phyloP scores from a whole-genome alignment of 2,113 vertebrate species.

The Xyrauchen texanus region DNA sequence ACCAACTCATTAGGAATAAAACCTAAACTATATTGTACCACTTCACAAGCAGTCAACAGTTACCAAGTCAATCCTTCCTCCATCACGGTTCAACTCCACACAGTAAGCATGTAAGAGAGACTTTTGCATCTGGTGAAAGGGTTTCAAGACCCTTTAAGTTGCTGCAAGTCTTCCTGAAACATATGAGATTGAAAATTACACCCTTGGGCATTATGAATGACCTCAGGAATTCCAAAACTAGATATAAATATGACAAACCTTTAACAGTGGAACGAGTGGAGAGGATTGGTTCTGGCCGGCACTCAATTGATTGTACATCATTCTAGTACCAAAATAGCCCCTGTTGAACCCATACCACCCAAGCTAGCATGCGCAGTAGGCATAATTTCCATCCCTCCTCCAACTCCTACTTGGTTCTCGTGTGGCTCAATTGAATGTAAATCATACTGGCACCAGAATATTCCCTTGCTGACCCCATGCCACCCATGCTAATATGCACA shows the following conservation, averaged over 20 bases:
- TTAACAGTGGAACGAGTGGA: background rate
- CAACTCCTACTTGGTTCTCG: conserved; percentile 84
- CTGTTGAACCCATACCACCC: no score
- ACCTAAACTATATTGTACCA: background rate
- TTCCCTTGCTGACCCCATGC: conserved; percentile 59
- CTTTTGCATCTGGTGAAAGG: background rate
- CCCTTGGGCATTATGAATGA: background rate
- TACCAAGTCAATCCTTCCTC: background rate
- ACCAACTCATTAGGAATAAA: background rate
- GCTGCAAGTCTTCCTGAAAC: background rate
- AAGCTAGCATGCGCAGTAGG: no score
- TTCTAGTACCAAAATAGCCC: no score
- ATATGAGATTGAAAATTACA: background rate
- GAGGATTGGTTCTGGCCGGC: background rate
- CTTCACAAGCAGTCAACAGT: background rate
- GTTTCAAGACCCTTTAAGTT: background rate
- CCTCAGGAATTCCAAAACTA: background rate
- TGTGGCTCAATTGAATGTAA: conserved; percentile 82
- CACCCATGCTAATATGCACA: conserved; percentile 58
- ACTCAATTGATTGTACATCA: no score
- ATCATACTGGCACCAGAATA: conserved; percentile 73
- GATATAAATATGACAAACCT: background rate
- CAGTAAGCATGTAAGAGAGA: no score
- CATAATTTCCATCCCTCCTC: no score
- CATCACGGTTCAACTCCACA: background rate